Conservation (phyloP, 2,888 invertebrate species). For the Cephus nigrinus region DNA sequence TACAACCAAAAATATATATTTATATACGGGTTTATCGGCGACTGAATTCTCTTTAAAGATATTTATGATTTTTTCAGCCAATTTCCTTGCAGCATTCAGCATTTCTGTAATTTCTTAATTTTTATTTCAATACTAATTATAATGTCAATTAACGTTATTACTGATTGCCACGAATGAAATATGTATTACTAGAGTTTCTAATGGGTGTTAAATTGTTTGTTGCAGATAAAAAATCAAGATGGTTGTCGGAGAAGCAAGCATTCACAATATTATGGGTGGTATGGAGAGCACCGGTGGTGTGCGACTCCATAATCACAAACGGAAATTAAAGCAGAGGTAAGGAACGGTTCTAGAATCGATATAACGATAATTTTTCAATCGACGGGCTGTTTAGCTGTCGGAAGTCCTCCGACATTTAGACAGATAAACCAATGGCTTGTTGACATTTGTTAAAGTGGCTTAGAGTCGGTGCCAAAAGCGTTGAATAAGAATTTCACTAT, state of each 20-base stretch:
- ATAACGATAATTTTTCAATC: background rate
- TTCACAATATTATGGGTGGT: slow-evolving; percentile 91
- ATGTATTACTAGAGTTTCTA: background rate
- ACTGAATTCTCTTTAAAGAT: too few relatives aligned
- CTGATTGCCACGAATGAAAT: background rate
- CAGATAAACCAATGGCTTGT: slow-evolving; percentile 28
- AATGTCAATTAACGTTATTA: background rate
- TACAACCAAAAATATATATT: background rate
- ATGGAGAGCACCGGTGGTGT: slow-evolving; percentile 91
- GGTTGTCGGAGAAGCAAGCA: slow-evolving; percentile 86
- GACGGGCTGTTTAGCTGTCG: background rate
- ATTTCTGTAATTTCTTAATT: background rate
- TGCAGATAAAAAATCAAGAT: slow-evolving; percentile 69
- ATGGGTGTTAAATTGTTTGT: slow-evolving; percentile 15
- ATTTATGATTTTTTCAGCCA: background rate
- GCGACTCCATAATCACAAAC: slow-evolving; percentile 89
- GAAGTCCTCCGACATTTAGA: slow-evolving; percentile 18
- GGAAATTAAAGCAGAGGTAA: slow-evolving; percentile 89
- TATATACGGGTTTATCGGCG: background rate
- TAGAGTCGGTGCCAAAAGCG: slow-evolving; percentile 36
- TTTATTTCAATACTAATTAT: background rate
- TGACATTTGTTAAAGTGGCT: slow-evolving; percentile 37
- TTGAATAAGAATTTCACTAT: slow-evolving; percentile 35
- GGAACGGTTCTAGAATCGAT: slow-evolving; percentile 13
- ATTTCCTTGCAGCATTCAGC: background rate